A percentile compares a stretch with the other conserved stretches of the same genome.
Evolutionary conservation across 1,140 invertebrate species (phyloP).

Genomic region (Nymphalis io): DNA sequence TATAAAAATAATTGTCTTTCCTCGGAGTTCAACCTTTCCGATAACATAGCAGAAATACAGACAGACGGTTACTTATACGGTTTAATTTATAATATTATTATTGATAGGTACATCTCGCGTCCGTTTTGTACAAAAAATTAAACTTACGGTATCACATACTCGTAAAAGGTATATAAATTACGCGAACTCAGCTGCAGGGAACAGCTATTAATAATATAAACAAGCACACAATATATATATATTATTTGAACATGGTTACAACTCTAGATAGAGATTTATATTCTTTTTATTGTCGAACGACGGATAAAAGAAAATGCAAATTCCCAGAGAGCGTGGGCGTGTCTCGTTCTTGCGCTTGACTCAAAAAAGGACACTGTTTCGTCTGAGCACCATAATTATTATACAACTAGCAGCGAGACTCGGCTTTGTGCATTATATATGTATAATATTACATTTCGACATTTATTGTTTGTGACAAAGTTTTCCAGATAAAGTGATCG

Average conservation of each 20-base stretch:
- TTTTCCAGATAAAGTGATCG: too few relatives aligned
- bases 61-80: too few relatives aligned
- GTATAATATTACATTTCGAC: background rate
- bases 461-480: background rate
- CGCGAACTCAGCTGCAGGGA: too few relatives aligned
- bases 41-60: too few relatives aligned
- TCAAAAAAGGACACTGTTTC: constrained; percentile 50
- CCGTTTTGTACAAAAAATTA: too few relatives aligned
- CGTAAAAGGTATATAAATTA: too few relatives aligned
- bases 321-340: constrained; percentile 55
- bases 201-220: too few relatives aligned
- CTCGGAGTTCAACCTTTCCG: too few relatives aligned
- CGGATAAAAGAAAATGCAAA: constrained; percentile 64
- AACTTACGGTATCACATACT: too few relatives aligned
- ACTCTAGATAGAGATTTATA: constrained; percentile 22
- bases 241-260: background rate
- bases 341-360: constrained; percentile 32
- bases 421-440: background rate
- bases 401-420: constrained; percentile 1
- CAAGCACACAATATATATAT: background rate
- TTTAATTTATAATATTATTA: too few relatives aligned
- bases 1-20: too few relatives aligned
- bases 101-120: too few relatives aligned
- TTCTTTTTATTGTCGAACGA: constrained; percentile 48
- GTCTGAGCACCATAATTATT: constrained; percentile 14